phyloP scores from a whole-genome alignment of 2,888 invertebrate species.

The Physocephala rufipes region DNA sequence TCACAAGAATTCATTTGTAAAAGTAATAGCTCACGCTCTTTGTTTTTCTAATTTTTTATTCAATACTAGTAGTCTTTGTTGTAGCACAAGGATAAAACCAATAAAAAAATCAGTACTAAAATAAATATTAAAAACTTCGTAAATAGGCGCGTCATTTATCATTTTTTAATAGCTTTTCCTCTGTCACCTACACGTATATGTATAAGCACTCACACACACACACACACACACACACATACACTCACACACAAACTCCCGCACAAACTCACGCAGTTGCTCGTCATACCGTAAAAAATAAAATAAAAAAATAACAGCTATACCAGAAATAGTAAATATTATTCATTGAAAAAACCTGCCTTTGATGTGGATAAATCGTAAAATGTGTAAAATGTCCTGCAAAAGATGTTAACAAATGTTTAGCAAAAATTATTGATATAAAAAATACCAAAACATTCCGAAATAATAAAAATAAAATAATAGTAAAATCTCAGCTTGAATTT shows the following conservation, averaged over 20 bases:
- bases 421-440: neutral
- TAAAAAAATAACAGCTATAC: neutral
- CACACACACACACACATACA: conserved; percentile 5
- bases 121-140: no score
- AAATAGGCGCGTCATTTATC: no score
- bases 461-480: no score
- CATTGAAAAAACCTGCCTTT: neutral
- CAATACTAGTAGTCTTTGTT: no score
- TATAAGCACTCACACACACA: neutral
- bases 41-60: no score
- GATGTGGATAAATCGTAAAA: neutral
- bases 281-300: neutral
- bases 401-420: conserved; percentile 18
- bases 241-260: neutral
- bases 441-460: no score
- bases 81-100: no score
- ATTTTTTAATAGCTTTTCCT: conserved; percentile 34
- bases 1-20: no score
- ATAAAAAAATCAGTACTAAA: no score
- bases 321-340: conserved; percentile 4
- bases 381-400: neutral
- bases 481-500: no score
- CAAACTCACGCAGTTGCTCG: conserved; percentile 9
- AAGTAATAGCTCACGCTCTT: no score
- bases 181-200: conserved; percentile 31